A percentile compares a stretch with the other conserved stretches of the same genome.
phyloP scores from a whole-genome alignment of 1,140 invertebrate species.

The Bombus confusus region DNA sequence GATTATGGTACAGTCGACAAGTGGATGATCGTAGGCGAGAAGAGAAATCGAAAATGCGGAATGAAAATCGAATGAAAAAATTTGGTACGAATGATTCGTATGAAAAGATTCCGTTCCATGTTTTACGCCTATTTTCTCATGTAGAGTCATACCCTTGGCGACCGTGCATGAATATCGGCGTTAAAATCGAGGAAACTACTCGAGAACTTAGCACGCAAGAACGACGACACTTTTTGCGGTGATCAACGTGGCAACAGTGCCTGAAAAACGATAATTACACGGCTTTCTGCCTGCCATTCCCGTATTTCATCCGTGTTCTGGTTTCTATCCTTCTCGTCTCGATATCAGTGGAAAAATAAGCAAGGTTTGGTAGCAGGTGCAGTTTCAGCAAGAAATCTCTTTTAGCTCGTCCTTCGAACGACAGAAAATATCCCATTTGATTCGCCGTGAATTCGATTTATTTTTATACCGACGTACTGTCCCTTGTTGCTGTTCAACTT shows the following conservation, averaged over 20 bases:
- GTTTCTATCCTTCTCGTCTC: background rate
- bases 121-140: background rate
- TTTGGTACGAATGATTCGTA: background rate
- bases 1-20: too few relatives aligned
- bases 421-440: background rate
- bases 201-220: background rate
- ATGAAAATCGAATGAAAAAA: too few relatives aligned
- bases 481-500: background rate
- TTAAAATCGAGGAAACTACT: background rate
- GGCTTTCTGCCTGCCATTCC: background rate
- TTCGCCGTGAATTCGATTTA: background rate
- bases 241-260: conserved; percentile 9
- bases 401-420: background rate
- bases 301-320: background rate
- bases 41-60: too few relatives aligned
- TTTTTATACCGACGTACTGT: too few relatives aligned
- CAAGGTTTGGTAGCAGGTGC: background rate
- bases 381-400: background rate
- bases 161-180: too few relatives aligned
- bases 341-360: background rate
- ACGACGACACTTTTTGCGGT: background rate
- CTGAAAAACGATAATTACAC: background rate
- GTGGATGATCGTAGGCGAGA: too few relatives aligned
- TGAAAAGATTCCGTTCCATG: background rate
- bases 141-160: too few relatives aligned